phyloP scores from a whole-genome alignment of 2,888 invertebrate species.

The Hipparchia sbordonii region DNA sequence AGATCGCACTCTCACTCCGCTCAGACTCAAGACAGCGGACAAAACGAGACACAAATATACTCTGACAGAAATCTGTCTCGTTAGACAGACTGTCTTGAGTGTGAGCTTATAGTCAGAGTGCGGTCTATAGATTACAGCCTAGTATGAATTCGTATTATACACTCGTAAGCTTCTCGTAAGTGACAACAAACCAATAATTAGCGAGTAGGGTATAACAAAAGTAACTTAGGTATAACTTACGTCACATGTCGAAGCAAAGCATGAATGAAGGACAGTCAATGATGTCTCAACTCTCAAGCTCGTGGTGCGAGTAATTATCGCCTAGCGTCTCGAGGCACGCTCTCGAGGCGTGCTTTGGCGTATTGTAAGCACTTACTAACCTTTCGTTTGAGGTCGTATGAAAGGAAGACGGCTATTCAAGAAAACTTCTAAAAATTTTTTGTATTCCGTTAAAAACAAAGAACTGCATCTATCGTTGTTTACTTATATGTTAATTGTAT shows the following conservation, averaged over 20 bases:
- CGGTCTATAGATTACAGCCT: neutral
- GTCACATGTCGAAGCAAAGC: slow-evolving; percentile 45
- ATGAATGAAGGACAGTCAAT: slow-evolving; percentile 65
- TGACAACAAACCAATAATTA: slow-evolving; percentile 15
- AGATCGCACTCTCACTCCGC: no score
- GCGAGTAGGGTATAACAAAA: slow-evolving; percentile 20
- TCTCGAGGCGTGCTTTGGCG: neutral
- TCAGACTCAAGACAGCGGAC: no score
- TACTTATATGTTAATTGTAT: no score
- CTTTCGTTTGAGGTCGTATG: neutral
- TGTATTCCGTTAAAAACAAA: no score
- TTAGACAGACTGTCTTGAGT: no score
- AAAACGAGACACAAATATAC: no score
- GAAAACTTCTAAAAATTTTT: neutral
- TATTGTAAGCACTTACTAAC: neutral
- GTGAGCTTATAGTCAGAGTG: no score
- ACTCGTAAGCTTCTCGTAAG: neutral
- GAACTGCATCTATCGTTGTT: no score
- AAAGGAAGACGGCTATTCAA: neutral
- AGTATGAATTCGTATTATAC: neutral
- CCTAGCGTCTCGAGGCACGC: slow-evolving; percentile 26
- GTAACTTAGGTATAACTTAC: slow-evolving; percentile 28
- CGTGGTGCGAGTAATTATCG: slow-evolving; percentile 62
- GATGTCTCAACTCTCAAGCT: slow-evolving; percentile 52
- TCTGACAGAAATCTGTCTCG: no score